Base-by-base conservation (phyloP, 2,797 vertebrate genomes). In the Rhynchotus rufescens region DNA sequence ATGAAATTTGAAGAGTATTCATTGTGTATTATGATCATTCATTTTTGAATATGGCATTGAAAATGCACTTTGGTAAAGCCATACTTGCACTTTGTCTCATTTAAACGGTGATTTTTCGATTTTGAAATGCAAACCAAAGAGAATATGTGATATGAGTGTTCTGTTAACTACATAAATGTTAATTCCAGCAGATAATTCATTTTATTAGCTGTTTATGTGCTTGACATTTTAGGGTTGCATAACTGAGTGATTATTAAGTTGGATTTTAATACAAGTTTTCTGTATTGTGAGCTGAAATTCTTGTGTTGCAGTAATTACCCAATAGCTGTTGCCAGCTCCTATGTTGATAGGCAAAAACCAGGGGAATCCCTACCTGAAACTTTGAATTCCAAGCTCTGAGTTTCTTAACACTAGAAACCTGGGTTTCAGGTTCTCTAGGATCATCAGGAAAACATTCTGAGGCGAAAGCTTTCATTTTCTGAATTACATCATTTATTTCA, bases 81-180 rank as follows among this genome's bases (percentile, higher is more conserved):
- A 5, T 94, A 79, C 92, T 89, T 90, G 85, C 64, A 57, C 79
- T 54, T 90, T 93, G 93, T 89, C 74, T 86, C 83, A 79, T 94
- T 84, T 92, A 92, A 92, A 73, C 76, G 72, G 38, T 90, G 74
- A 90, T 94, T 92, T 95, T 26, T 78, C 67, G 85, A 80, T 75
- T 92, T 90, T 90, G 89, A 93, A 93, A 89, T 95, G 77, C 38
- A 76, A 90, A 90, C 84, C 88, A 60, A 83, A 83, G 92, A 94
- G 69, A 86, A 60, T 92, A 83, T 96, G 93, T 87, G 88, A 80
- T 89, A 85, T 93, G 79, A 87, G 82, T 57, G 32, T 80, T 92
- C 66, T 92, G 59, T 85, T 94, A 93, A 92, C 81, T 93, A 80
- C 84, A 51, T 92, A 87, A 87, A 93, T 79, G 77, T 93, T 94